A percentile compares a stretch with the other conserved stretches of the same genome.
phyloP scores from a whole-genome alignment of 2,888 invertebrate species.

The Aleiodes alternator region DNA sequence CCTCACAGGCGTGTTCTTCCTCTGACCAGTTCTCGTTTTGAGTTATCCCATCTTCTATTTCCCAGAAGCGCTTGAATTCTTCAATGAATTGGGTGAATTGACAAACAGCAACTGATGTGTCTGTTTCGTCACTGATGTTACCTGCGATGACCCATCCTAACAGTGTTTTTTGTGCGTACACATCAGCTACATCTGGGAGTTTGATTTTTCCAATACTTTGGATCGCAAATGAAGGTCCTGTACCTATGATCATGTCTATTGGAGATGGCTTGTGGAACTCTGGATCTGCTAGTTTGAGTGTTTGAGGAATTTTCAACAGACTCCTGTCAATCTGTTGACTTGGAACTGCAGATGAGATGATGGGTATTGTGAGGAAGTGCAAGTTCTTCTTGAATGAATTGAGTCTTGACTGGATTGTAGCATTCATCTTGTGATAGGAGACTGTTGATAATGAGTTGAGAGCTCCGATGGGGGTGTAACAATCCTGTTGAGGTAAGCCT shows the following conservation, averaged over 20 bases:
- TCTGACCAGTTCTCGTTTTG: too few species aligned
- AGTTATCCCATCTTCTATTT: too few species aligned
- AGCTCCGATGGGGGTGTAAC: slow-evolving; percentile 45
- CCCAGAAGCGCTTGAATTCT: slow-evolving; percentile 17
- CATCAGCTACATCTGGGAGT: not conserved
- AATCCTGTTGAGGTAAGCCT: slow-evolving; percentile 34
- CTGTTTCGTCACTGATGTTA: too few species aligned
- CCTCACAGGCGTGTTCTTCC: too few species aligned
- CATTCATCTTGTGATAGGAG: slow-evolving; percentile 29
- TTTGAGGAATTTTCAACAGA: slow-evolving; percentile 16
- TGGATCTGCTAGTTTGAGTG: slow-evolving; percentile 48
- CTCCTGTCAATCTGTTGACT: slow-evolving; percentile 34
- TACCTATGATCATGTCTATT: slow-evolving; percentile 53
- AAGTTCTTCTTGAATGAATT: slow-evolving; percentile 42
- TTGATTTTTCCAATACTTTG: not conserved
- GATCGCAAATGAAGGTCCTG: slow-evolving; percentile 26
- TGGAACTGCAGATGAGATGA: slow-evolving; percentile 35
- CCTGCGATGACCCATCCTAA: slow-evolving; percentile 19
- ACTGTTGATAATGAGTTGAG: slow-evolving; percentile 40
- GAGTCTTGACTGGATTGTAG: slow-evolving; percentile 42
- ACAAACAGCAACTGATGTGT: not conserved
- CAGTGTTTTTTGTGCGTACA: not conserved
- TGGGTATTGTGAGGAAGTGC: slow-evolving; percentile 46
- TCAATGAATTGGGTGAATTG: not conserved
- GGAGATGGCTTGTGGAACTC: slow-evolving; percentile 46